These are phyloP conservation scores for Julus scanicus DNA, from an alignment of 2,888 invertebrate genomes.

Conservation along the genomic window DNA sequence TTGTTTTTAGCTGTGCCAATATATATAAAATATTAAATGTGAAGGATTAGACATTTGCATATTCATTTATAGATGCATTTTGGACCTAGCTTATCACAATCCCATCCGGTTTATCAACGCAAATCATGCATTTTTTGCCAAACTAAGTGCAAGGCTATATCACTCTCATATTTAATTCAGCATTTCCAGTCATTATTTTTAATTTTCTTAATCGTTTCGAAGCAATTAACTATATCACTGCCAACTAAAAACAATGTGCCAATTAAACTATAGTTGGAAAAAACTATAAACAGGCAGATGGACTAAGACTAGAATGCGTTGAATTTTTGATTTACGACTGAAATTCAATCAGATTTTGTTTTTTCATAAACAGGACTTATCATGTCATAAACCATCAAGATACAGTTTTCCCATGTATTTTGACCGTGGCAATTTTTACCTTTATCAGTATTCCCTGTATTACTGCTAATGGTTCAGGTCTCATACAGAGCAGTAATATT, in stretches of 20 bases:
- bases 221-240: conserved; percentile 6
- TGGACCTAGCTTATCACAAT: not conserved
- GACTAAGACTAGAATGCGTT: not conserved
- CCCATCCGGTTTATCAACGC: not conserved
- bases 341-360: not conserved
- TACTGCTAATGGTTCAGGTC: no score
- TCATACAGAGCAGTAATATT: no score
- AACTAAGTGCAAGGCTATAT: not conserved
- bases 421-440: no score
- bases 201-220: not conserved
- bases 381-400: not conserved
- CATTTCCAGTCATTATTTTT: conserved; percentile 33
- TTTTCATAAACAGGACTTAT: not conserved
- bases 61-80: not conserved
- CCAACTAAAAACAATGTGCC: not conserved
- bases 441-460: no score
- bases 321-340: no score
- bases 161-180: conserved; percentile 22
- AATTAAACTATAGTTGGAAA: not conserved
- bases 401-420: not conserved
- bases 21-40: not conserved
- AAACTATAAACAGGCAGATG: not conserved
- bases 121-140: not conserved
- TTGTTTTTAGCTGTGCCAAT: no score
- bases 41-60: not conserved